Evolutionary conservation across 2,113 vertebrate genomes (phyloP).

Genomic region (Ailuropoda melanoleuca): DNA sequence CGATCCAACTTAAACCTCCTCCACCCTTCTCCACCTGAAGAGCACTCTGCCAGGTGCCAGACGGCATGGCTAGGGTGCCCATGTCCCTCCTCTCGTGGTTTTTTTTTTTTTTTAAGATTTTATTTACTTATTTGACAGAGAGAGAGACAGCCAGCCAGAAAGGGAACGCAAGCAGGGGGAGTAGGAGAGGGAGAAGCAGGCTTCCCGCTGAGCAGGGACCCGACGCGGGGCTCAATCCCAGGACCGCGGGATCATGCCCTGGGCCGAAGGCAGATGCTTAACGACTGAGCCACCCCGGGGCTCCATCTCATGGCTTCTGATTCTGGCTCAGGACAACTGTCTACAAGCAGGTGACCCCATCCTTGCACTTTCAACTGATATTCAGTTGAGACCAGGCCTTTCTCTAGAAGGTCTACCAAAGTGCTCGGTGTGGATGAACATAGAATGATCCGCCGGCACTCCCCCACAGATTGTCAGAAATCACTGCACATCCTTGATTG

Average conservation of each 20-base stretch:
- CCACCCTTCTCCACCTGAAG: neutral
- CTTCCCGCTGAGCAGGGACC: too few relatives aligned
- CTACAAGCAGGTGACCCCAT: neutral
- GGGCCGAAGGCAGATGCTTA: too few relatives aligned
- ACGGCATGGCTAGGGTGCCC: neutral
- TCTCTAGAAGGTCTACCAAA: neutral
- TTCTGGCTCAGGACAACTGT: neutral
- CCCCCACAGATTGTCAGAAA: neutral
- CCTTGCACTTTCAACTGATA: neutral
- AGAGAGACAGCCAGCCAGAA: too few relatives aligned
- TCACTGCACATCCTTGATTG: neutral
- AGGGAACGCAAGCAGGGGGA: too few relatives aligned
- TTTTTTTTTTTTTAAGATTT: neutral
- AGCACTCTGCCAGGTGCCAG: neutral
- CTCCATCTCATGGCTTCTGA: neutral
- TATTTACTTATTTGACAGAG: too few relatives aligned
- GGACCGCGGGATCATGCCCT: too few relatives aligned
- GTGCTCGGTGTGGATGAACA: too few relatives aligned
- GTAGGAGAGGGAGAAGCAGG: too few relatives aligned
- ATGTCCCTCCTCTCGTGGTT: neutral
- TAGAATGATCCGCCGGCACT: neutral
- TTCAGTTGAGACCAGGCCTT: neutral
- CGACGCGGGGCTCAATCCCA: too few relatives aligned
- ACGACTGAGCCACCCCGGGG: too few relatives aligned
- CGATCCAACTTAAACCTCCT: neutral